Conservation (phyloP, 2,888 invertebrate genomes). For the Harpalus rufipes region DNA sequence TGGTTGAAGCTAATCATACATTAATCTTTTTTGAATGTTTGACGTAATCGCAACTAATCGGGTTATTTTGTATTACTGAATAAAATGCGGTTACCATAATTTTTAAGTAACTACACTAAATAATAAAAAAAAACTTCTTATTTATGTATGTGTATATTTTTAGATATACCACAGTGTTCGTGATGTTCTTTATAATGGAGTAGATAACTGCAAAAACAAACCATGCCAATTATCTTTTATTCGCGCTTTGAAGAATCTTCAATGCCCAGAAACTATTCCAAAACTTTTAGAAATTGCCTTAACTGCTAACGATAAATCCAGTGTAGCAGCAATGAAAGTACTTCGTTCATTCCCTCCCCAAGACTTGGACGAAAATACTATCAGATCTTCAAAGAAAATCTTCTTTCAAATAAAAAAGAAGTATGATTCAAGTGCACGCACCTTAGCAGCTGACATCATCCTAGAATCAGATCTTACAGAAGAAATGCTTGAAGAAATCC, state of each 20-base stretch:
- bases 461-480: constrained; percentile 81
- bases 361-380: constrained; percentile 76
- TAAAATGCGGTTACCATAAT: too few relatives aligned
- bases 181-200: constrained; percentile 74
- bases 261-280: constrained; percentile 81
- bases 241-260: constrained; percentile 85
- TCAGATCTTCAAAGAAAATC: constrained; percentile 78
- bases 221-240: constrained; percentile 82
- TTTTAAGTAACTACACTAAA: too few relatives aligned
- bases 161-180: constrained; percentile 75
- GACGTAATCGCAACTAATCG: too few relatives aligned
- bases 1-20: too few relatives aligned
- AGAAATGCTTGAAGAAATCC: constrained; percentile 78
- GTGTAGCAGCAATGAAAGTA: constrained; percentile 85
- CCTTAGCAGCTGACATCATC: constrained; percentile 85
- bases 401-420: constrained; percentile 81
- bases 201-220: constrained; percentile 76
- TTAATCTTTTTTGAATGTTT: too few relatives aligned
- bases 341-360: constrained; percentile 79
- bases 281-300: constrained; percentile 80
- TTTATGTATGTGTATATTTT: constrained; percentile 54
- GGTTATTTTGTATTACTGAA: too few relatives aligned
- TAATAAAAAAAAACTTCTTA: too few relatives aligned
- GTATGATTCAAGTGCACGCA: constrained; percentile 85
- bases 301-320: constrained; percentile 78